These are phyloP conservation scores for Megaleporinus macrocephalus DNA, from an alignment of 2,113 vertebrate species.

Conservation along the genomic window DNA sequence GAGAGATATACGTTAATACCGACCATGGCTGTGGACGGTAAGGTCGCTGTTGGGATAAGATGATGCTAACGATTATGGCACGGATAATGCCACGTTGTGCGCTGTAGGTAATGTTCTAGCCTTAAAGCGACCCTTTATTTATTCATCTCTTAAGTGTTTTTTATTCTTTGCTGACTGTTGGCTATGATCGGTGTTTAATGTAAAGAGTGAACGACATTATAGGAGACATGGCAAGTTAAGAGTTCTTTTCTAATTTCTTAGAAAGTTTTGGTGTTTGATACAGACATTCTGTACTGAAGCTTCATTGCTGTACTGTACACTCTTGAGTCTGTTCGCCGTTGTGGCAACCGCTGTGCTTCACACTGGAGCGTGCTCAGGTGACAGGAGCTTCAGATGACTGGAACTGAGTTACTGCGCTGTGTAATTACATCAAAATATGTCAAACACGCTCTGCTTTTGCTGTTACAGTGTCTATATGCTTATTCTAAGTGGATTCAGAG, in stretches of 20 bases:
- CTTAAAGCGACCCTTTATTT: not conserved
- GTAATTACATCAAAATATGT: not conserved
- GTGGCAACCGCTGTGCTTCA: not conserved
- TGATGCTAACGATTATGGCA: not conserved
- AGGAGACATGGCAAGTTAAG: not conserved
- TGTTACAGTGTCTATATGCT: not conserved
- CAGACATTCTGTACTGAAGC: not conserved
- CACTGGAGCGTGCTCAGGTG: not conserved
- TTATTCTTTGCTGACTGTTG: too few relatives aligned
- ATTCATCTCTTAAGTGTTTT: not conserved
- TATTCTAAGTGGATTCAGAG: not conserved
- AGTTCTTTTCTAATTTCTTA: too few relatives aligned
- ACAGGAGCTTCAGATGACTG: not conserved
- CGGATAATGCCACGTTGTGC: not conserved
- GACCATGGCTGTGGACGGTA: slow-evolving; percentile 83
- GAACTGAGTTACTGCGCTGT: not conserved
- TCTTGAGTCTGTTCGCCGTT: not conserved
- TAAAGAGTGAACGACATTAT: not conserved
- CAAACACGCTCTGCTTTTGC: not conserved
- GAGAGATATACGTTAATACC: slow-evolving; percentile 76
- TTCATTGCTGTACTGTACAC: not conserved
- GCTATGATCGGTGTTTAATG: not conserved
- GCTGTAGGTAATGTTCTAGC: not conserved
- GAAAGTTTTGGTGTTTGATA: not conserved
- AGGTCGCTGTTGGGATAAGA: slow-evolving; percentile 39